Base-by-base conservation (phyloP, 2,113 vertebrate species). In the Caretta caretta region DNA sequence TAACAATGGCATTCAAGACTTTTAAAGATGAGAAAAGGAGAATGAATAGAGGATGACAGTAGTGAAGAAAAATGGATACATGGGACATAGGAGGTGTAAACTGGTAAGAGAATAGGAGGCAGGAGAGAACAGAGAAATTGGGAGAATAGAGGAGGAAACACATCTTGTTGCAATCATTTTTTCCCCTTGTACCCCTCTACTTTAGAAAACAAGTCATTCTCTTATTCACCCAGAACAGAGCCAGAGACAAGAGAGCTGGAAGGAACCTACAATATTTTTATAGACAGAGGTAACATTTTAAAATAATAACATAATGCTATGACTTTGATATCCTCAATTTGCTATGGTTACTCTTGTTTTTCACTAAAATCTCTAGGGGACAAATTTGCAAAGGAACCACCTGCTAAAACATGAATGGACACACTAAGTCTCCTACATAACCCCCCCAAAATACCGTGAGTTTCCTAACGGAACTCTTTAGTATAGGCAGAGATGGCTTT, bases 351-450 rank as follows among this genome's bases (percentile, higher is more conserved):
- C 8, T 85, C 22, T 72, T 81, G 53, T 50, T 96, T 87, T 87
- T 92, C 11, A 78, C 46, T 0, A 80, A 83, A 85, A 92, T 83
- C 0, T 48, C 25, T 0, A 0, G 84, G 79, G 76, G 82, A 31
- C 29, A 84, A 59, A 84, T 56, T 8, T 92, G 65, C n/a, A 87
- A 42, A 17, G 12, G 62, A 86, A 16, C 42, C 11, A 78, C 42
- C 25, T 78, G 12, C 75, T 78, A 78, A 25, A 46, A 76, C 24
- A 76, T 25, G 38, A 76, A 91, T n/a, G 53, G 12, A 65, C 2
- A 4, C 27, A 65, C 35, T 2, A 79, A 57, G 12, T 10, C 35
- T 31, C 76, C 16, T 8, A 48, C 38, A 6, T 27, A 20, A 19
- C 62, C 20, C 83, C 3, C 2, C 38, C 53, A 92, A 46, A 95